Evolutionary conservation across 2,797 vertebrate genomes (phyloP).

Genomic region (Martes flavigula): DNA sequence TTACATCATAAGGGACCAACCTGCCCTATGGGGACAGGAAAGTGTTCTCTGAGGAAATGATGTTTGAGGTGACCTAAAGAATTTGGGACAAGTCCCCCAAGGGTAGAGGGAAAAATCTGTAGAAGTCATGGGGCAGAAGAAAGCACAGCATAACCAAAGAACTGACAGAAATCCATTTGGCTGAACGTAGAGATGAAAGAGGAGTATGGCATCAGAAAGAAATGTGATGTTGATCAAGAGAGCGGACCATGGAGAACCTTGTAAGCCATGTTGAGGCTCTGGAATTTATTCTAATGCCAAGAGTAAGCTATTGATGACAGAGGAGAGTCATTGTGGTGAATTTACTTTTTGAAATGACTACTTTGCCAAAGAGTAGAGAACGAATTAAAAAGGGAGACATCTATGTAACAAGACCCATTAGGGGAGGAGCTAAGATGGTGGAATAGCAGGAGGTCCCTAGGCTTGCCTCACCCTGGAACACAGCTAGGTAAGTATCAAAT

Average conservation of each 20-base stretch:
- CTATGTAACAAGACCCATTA: neutral
- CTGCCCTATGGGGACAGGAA: neutral
- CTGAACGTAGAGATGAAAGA: neutral
- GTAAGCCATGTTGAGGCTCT: neutral
- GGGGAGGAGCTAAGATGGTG: neutral
- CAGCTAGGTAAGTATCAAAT: neutral
- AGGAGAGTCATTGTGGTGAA: neutral
- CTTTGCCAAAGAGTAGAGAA: neutral
- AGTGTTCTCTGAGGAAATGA: constrained; percentile 13
- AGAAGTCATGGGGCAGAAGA: neutral
- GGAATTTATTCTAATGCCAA: neutral
- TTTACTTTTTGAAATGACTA: constrained; percentile 1
- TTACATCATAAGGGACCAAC: neutral
- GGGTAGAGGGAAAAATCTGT: neutral
- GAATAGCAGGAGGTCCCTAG: neutral
- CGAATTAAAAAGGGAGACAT: neutral
- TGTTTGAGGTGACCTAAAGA: neutral
- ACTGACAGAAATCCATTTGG: neutral
- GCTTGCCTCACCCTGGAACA: neutral
- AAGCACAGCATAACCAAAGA: neutral
- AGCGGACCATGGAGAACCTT: neutral
- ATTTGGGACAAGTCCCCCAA: neutral
- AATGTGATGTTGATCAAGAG: neutral
- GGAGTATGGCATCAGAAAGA: neutral
- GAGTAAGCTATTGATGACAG: neutral